Evolutionary conservation across 2,113 vertebrate species (phyloP).

Genomic region (Protobothrops flavoviridis): DNA sequence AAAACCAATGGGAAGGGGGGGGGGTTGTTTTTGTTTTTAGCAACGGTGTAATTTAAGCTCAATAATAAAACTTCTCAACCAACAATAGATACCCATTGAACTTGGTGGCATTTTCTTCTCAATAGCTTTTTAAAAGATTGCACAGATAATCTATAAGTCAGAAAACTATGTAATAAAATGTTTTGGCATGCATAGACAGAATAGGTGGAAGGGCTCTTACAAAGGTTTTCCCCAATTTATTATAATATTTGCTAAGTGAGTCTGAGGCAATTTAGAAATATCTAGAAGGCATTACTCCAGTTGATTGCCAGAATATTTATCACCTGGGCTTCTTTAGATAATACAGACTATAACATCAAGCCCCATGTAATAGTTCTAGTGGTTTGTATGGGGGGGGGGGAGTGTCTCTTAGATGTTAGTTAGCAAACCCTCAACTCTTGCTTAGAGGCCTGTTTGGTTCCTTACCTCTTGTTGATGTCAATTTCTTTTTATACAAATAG

Average conservation of each 20-base stretch:
- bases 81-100: neutral
- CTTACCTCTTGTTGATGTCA: neutral
- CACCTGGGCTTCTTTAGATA: neutral
- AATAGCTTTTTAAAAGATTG: neutral
- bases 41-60: neutral
- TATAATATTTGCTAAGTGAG: neutral
- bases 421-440: neutral
- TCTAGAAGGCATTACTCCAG: neutral
- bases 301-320: neutral
- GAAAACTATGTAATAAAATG: neutral
- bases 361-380: neutral
- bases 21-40: neutral
- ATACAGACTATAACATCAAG: neutral
- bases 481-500: accelerated
- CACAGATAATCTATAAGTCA: neutral
- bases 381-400: neutral
- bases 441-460: neutral
- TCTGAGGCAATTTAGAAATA: neutral
- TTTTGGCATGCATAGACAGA: neutral
- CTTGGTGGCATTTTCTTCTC: neutral
- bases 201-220: neutral
- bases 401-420: neutral
- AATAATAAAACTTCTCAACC: neutral
- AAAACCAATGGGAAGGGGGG: neutral
- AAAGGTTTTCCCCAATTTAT: neutral